Evolutionary conservation across 2,888 invertebrate genomes (phyloP), one percentile per base, ranked within the genome.

Genomic region (Chirona hameri): DNA sequence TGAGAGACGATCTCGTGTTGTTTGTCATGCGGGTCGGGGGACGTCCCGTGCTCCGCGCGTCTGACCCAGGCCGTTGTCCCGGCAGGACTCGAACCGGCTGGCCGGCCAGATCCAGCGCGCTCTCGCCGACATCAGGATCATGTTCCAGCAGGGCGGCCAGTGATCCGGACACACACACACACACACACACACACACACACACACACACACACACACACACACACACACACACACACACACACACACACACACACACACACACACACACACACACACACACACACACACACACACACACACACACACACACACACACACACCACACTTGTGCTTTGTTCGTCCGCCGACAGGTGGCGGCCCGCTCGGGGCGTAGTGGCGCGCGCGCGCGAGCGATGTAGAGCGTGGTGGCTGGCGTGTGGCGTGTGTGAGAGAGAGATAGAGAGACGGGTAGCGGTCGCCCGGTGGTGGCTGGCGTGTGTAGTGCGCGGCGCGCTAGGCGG

Each of bases 41-140:
- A n/a, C 7, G 39, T 7, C 39, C 39, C 39, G 39, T 39, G 39
- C 39, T 39, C 4, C 39, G 2, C 39, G 39, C 39, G 2, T 52
- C 52, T 52, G 18, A 52, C 52, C 57, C 14, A 15, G 12, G 29
- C 21, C 87, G 12, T 21, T 39, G 21, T 24, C 14, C 85, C 88
- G 91, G 69, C 89, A 96, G 96, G 92, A 93, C 88, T 95, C 96
- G 18, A 90, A 91, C 84, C 91, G 94, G 86, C 96, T 97, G 89
- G 92, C 93, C 65, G 89, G 90, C 84, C 90, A 92, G 87, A 94
- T 97, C 85, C 91, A 91, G 86, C 89, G 89, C 85, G 93, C 95
- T 0, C 88, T 95, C 83, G 89, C 90, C 81, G 94, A 95, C 86
- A 92, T 97, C 29, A 27, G 52, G 1, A 14, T 29, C 15, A 80